These are phyloP conservation scores for Sceloporus tristichus DNA, from an alignment of 2,113 vertebrate genomes.

Conservation along the genomic window DNA sequence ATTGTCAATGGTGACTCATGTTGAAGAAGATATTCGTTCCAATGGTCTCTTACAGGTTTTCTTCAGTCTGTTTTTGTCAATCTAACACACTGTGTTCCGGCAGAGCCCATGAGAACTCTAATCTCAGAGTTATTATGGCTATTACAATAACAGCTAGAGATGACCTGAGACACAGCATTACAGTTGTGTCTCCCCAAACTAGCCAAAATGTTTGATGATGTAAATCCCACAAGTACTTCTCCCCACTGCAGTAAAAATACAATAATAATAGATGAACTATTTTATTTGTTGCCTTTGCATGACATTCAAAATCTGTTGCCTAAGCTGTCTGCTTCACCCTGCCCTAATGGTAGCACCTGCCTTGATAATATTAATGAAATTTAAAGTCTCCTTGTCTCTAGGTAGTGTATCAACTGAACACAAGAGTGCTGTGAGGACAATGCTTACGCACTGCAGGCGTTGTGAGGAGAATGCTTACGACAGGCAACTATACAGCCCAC, in stretches of 20 bases:
- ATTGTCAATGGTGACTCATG: background rate
- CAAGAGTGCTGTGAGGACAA: background rate
- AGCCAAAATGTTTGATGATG: too few species aligned
- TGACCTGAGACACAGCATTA: background rate
- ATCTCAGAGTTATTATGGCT: background rate
- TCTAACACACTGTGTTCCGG: too few species aligned
- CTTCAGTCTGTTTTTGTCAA: too few species aligned
- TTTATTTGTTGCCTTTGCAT: too few species aligned
- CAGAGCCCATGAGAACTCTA: too few species aligned
- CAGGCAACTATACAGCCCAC: background rate
- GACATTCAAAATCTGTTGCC: background rate
- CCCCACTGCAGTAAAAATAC: too few species aligned
- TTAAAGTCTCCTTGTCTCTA: background rate
- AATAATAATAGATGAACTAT: too few species aligned
- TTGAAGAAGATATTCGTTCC: background rate
- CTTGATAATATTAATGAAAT: background rate
- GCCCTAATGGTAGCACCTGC: background rate
- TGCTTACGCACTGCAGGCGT: too few species aligned
- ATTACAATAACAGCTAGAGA: background rate
- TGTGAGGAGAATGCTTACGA: background rate
- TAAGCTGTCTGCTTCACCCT: background rate
- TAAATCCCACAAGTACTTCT: too few species aligned
- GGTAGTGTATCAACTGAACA: background rate
- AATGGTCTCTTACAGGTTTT: background rate
- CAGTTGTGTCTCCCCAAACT: too few species aligned